These are phyloP conservation scores for Lepus timidus DNA, from an alignment of 2,113 vertebrate species.

Conservation along the genomic window DNA sequence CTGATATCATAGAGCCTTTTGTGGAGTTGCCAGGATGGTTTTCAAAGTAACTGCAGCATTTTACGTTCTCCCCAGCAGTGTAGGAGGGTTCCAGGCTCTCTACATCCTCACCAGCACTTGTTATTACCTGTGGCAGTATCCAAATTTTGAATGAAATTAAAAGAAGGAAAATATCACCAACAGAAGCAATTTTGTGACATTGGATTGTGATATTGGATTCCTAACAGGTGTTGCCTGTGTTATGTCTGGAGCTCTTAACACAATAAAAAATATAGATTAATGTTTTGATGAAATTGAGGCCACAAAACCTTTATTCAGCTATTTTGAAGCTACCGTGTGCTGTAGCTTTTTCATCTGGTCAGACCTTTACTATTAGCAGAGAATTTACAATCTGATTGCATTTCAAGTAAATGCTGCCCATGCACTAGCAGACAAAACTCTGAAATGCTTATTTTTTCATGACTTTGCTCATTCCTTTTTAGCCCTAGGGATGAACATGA, in stretches of 20 bases:
- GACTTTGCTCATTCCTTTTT: background rate
- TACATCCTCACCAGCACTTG: background rate
- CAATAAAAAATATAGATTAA: background rate
- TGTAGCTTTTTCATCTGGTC: slow-evolving; percentile 20
- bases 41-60: slow-evolving; percentile 7
- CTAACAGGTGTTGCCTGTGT: background rate
- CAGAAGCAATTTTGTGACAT: background rate
- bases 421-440: background rate
- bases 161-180: slow-evolving; percentile 26
- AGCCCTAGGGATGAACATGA: background rate
- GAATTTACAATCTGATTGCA: background rate
- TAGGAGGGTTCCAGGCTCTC: background rate
- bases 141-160: slow-evolving; percentile 48
- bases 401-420: background rate
- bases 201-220: too few species aligned
- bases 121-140: background rate
- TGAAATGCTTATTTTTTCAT: background rate
- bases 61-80: background rate
- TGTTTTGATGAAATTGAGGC: slow-evolving; percentile 38
- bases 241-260: background rate
- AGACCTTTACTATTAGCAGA: background rate
- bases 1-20: slow-evolving; percentile 27
- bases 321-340: background rate
- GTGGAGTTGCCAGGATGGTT: background rate
- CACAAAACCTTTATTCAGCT: background rate